Percentiles rank a stretch among this genome's conserved stretches.
These are phyloP conservation scores for Chymomyza costata DNA, from an alignment of 1,140 invertebrate genomes.

Conservation along the genomic window DNA sequence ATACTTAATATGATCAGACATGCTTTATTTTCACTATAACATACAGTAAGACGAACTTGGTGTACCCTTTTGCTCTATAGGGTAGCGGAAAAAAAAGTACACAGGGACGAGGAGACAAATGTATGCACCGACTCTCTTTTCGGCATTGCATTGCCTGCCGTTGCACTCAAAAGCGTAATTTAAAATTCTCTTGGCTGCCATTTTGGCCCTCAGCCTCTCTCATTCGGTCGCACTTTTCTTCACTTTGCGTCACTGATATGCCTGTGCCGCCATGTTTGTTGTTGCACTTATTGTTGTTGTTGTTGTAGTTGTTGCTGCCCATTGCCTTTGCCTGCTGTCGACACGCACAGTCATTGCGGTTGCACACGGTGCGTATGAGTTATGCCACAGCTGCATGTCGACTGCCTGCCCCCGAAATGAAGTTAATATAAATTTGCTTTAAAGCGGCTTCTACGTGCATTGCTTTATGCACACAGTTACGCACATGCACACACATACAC, in stretches of 20 bases:
- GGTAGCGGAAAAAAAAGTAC: no score
- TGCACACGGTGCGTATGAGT: constrained; percentile 69
- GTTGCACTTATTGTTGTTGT: no score
- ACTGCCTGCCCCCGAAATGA: constrained; percentile 45
- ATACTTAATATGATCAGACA: no score
- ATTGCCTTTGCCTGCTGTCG: constrained; percentile 15
- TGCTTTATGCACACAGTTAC: no score
- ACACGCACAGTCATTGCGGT: constrained; percentile 36
- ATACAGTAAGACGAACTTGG: no score
- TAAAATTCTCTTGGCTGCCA: constrained; percentile 71
- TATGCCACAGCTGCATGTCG: constrained; percentile 58
- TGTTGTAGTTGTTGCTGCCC: no score
- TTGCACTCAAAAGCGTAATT: constrained; percentile 68
- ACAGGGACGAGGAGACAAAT: no score
- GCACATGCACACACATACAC: no score
- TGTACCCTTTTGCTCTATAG: no score
- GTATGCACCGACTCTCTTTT: no score
- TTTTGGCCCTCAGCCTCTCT: constrained; percentile 29
- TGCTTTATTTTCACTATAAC: no score
- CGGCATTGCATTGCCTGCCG: constrained; percentile 42
- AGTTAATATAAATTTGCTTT: constrained; percentile 71
- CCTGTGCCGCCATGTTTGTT: constrained; percentile 38
- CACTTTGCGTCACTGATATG: constrained; percentile 54
- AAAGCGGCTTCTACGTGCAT: constrained; percentile 29
- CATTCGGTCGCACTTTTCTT: constrained; percentile 33